Evolutionary conservation across 2,888 invertebrate genomes (phyloP), one percentile per base, ranked within the genome.

Genomic region (Volucella bombylans): DNA sequence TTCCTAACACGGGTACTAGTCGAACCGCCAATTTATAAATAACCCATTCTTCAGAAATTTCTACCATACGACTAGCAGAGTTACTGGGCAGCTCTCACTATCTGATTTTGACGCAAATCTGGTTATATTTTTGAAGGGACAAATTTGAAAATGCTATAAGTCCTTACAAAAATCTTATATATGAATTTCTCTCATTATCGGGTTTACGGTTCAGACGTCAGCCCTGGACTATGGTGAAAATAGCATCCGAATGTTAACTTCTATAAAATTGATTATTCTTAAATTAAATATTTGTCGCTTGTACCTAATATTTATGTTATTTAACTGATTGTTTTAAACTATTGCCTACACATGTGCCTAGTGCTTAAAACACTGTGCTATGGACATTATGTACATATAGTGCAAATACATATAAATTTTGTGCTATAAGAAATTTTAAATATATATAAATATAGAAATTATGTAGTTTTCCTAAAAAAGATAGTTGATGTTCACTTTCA

Each of bases 291-390:
- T 31, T 9, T 43, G n/a, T 31, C n/a, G 14, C 12, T 15, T 68
- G 68, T 64, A 64, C 69, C 78, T 64, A 78, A 78, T 78, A 62
- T 61, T 68, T 43, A 57, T 67, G 74, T 18, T 61, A 47, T 15
- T 55, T 14, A 14, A 8, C 38, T 41, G n/a, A 38, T 12, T 55
- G 6, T 11, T 18, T 23, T 9, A 41, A 15, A 45, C 45, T 15
- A 68, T 11, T 59, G 0, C 8, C 10, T 31, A 31, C 31, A 31
- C 31, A 74, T 15, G 38, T 64, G 55, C 49, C 50, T 54, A 67
- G 67, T 80, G 73, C 67, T 73, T 8, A 1, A 15, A 31, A 55
- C 23, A 64, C 47, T 64, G 69, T 76, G 71, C 49, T 67, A 41
- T 14, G 61, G 39, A 47, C 10, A 65, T 52, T 38, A 62, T 39